Conservation (phyloP, 2,888 invertebrate species). For the Tanytarsus gracilentus region DNA sequence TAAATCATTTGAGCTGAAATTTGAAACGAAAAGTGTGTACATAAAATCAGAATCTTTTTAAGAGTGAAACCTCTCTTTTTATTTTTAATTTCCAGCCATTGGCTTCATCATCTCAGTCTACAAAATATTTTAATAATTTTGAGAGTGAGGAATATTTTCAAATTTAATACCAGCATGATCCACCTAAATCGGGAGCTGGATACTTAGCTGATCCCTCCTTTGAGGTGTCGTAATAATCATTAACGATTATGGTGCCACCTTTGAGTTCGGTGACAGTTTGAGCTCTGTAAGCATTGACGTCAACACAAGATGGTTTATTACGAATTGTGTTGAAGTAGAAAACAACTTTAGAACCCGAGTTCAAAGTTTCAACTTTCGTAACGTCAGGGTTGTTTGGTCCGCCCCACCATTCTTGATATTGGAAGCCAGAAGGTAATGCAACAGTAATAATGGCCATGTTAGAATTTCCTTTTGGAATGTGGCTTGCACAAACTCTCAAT, state of each 20-base stretch:
- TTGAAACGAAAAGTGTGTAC: not conserved
- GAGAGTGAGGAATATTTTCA: too few species aligned
- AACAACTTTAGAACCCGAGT: not conserved
- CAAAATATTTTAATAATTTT: too few species aligned
- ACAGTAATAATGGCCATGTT: slow-evolving; percentile 9
- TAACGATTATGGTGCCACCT: not conserved
- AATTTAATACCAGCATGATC: not conserved
- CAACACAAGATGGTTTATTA: not conserved
- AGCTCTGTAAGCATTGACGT: not conserved
- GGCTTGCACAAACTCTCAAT: not conserved
- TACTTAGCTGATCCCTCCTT: not conserved
- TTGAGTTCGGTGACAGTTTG: not conserved
- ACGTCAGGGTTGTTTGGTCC: not conserved
- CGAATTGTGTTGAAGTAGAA: not conserved
- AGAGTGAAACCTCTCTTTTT: too few species aligned
- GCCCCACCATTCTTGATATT: not conserved
- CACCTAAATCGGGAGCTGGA: not conserved
- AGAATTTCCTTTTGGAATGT: not conserved
- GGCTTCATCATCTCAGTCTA: too few species aligned
- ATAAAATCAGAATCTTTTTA: not conserved
- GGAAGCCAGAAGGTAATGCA: slow-evolving; percentile 1
- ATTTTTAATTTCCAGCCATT: too few species aligned
- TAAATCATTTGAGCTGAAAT: slow-evolving; percentile 1
- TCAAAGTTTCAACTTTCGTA: not conserved
- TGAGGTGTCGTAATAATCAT: slow-evolving; percentile 14